Base-by-base conservation (phyloP, 2,113 vertebrate genomes). In the Hirundichthys speculiger region DNA sequence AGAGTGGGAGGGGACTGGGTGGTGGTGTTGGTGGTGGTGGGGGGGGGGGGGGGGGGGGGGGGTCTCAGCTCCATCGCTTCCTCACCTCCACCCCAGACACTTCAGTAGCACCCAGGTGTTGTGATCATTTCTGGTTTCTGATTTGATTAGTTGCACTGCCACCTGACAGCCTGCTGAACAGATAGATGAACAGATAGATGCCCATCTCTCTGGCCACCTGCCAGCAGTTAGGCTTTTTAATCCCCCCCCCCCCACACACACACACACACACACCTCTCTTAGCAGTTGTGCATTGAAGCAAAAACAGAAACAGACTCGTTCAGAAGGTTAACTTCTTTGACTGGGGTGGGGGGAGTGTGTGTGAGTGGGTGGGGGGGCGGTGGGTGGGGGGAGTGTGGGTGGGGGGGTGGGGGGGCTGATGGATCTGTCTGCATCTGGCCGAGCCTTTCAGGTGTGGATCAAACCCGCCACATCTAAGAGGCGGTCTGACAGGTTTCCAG, bases 141-240 rank as follows among this genome's bases (percentile, higher is more conserved):
- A 84, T 78, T 80, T 83, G 56, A 88, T 85, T 68, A 77, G 58
- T 47, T 30, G 72, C 41, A 47, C 21, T 45, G 25, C 64, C 62
- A 13, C 79, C 72, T 67, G 78, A 77, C 80, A 79, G 74, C 63
- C 59, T 2, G 24, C 2, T 60, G 75, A n/a, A n/a, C n/a, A n/a
- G n/a, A n/a, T n/a, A n/a, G n/a, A n/a, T 73, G 61, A 39, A 58
- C 30, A 34, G 45, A 61, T 22, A 16, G 53, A 45, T 20, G 1
- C 56, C 39, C 61, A 61, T 54, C 64, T 54, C 64, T 34, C 50
- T 18, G 55, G 60, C 69, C 82, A 64, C 73, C 79, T 81, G 77
- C 51, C 64, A 25, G 41, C 62, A 13, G 16, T 38, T 76, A 55
- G 72, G 38, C 63, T 51, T 38, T 61, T 60, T 58, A 14, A n/a